Conservation (phyloP, 1,140 invertebrate genomes). For the Panulirus ornatus region DNA sequence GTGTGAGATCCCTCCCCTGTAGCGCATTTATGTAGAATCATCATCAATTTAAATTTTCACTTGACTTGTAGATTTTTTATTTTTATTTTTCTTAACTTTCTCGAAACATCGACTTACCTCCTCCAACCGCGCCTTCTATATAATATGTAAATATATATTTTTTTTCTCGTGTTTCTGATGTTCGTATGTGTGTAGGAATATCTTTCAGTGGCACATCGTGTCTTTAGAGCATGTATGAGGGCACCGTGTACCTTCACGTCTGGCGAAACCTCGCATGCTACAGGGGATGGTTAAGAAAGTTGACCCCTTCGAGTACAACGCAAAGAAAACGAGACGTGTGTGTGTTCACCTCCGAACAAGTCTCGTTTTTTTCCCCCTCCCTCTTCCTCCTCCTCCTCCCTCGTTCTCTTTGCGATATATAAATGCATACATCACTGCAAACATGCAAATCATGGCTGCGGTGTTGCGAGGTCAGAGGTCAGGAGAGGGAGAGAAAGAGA, state of each 20-base stretch:
- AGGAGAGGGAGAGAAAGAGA: neutral
- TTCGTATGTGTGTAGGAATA: too few species aligned
- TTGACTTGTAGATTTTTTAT: too few species aligned
- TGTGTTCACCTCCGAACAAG: neutral
- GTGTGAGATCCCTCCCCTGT: too few species aligned
- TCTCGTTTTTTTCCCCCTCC: neutral
- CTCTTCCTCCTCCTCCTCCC: neutral
- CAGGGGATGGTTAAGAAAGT: neutral
- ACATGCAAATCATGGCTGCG: conserved; percentile 6
- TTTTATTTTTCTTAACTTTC: too few species aligned
- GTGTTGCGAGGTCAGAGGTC: neutral
- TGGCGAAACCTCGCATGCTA: too few species aligned
- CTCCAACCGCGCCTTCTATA: too few species aligned
- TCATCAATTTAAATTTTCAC: too few species aligned
- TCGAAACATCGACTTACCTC: too few species aligned
- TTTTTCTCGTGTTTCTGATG: too few species aligned
- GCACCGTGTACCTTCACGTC: too few species aligned
- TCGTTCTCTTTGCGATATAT: neutral
- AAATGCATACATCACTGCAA: neutral
- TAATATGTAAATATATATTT: too few species aligned
- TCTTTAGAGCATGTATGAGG: neutral
- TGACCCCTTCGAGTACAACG: neutral
- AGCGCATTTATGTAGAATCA: too few species aligned
- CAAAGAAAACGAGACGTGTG: neutral
- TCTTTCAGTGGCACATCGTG: neutral